Percentiles rank a stretch among this genome's conserved stretches.
Conservation (phyloP, 2,888 invertebrate species). For the Trimorus sp. region DNA sequence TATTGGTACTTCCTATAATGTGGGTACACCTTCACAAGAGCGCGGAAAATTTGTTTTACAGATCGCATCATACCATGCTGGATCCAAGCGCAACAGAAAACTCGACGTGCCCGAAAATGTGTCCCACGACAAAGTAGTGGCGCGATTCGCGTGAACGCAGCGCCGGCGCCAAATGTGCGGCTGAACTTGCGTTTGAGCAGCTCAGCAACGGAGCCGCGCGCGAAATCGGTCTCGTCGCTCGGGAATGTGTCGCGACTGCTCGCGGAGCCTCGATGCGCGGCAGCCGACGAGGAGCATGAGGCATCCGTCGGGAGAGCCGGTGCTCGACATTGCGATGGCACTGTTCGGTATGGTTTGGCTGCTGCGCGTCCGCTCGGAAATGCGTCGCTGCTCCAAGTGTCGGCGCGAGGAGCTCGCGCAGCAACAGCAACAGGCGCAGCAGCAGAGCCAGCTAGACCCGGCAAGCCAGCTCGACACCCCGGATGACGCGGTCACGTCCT, state of each 20-base stretch:
- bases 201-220: not conserved
- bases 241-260: slow-evolving; percentile 78
- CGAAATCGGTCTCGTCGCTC: slow-evolving; percentile 40
- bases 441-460: slow-evolving; percentile 24
- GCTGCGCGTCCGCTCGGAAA: slow-evolving; percentile 90
- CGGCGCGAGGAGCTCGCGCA: slow-evolving; percentile 83
- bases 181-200: too few relatives aligned
- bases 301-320: slow-evolving; percentile 79
- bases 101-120: not conserved
- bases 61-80: not conserved
- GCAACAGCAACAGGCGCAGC: slow-evolving; percentile 75
- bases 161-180: too few relatives aligned
- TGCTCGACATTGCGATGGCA: slow-evolving; percentile 87
- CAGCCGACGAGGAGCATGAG: slow-evolving; percentile 75
- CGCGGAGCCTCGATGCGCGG: slow-evolving; percentile 72
- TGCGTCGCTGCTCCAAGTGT: slow-evolving; percentile 89
- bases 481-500: slow-evolving; percentile 77
- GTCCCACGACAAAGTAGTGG: not conserved
- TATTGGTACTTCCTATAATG: too few relatives aligned
- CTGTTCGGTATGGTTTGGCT: slow-evolving; percentile 94
- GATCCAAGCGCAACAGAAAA: not conserved
- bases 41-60: too few relatives aligned
- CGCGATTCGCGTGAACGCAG: too few relatives aligned
- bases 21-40: too few relatives aligned
- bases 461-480: slow-evolving; percentile 72